Evolutionary conservation across 2,797 vertebrate species (phyloP).

Genomic region (Epinephelus coioides): DNA sequence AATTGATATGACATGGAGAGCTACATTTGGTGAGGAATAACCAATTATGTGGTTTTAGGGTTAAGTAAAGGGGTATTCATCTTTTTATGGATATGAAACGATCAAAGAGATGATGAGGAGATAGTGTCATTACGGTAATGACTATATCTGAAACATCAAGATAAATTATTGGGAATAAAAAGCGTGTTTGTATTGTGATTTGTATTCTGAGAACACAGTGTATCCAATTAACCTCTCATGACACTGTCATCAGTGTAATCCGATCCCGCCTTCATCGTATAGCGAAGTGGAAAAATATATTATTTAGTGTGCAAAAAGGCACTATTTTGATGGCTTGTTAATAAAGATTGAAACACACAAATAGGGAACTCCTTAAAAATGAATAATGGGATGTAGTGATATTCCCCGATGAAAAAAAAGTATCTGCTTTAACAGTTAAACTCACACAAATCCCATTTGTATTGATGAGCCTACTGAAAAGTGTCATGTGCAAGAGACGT

Average conservation of each 20-base stretch:
- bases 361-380: conserved; percentile 42
- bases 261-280: conserved; percentile 27
- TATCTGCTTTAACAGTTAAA: conserved; percentile 40
- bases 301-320: conserved; percentile 2
- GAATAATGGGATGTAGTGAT: conserved; percentile 52
- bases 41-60: conserved; percentile 38
- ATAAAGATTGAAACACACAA: conserved; percentile 48
- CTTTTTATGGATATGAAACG: conserved; percentile 48
- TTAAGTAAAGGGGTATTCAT: conserved; percentile 56
- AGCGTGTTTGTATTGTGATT: conserved; percentile 50
- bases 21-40: conserved; percentile 31
- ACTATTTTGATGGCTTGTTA: conserved; percentile 27
- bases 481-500: conserved; percentile 63
- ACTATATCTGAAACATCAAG: conserved; percentile 55
- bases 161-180: conserved; percentile 40
- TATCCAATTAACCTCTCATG: conserved; percentile 72
- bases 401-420: conserved; percentile 45
- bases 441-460: conserved; percentile 66
- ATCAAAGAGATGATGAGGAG: conserved; percentile 52
- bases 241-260: conserved; percentile 35
- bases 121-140: conserved; percentile 69
- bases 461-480: conserved; percentile 70
- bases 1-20: conserved; percentile 29
- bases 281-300: conserved; percentile 16
- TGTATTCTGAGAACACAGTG: conserved; percentile 34